Base-by-base conservation (phyloP, 2,797 vertebrate genomes). In the Tangara arthus region DNA sequence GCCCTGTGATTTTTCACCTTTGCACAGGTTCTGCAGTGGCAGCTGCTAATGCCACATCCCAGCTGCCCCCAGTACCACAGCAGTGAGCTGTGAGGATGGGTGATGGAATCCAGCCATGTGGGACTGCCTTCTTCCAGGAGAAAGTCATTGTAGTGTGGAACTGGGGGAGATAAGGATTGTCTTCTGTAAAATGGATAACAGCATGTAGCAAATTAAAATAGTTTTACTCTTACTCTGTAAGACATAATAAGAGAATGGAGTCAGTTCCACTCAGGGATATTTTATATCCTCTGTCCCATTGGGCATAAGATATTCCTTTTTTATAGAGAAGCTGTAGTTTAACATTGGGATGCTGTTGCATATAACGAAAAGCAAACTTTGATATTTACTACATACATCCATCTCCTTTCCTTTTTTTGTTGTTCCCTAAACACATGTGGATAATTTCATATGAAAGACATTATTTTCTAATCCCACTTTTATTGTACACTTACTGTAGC, bases 381-480 rank as follows among this genome's bases (percentile, higher is more conserved):
- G 35, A 9, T 76, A 53, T 77, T 88, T 91, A 39, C 44, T 91
- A 15, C 24, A 37, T 53, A 13, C 14, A 68, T 66, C 39, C 11
- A 35, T 70, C 21, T 37, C 30, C 42, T 81, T 63, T 56, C 30
- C 27, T 49, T 70, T 71, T 65, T 69, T 71, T 50, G 17, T 69
- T 53, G 19, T 55, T 81, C 30, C 41, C 9, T 84, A 28, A 87
- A 83, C 39, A 66, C 12, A 17, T 14, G 6, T 28, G 56, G 35
- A n/a, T 73, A 37, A 56, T 84, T 91, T 80, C 18, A 47, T 18
- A 44, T 10, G 37, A 85, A 87, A 87, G 44, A 44, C 22, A 32
- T 68, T 49, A 5, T 80, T 90, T 93, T 95, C 78, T 89, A 95
- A 92, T 91, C 60, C 32, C 63, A 53, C 85, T 95, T 94, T 91